Evolutionary conservation across 2,888 invertebrate genomes (phyloP).

Genomic region (Strigamia crassipes): DNA sequence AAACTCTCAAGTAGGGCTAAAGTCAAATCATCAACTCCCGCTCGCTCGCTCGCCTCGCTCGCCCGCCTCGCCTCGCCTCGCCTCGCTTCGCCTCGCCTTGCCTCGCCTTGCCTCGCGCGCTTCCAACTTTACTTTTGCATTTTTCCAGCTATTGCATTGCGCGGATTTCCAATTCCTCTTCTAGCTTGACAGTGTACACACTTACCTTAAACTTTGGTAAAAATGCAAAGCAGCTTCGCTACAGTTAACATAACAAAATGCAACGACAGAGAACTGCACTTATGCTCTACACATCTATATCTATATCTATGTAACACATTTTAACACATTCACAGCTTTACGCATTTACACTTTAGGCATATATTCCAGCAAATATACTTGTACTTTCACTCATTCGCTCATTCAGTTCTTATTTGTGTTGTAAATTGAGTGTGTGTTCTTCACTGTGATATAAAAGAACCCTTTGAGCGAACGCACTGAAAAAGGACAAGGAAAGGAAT

Average conservation of each 20-base stretch:
- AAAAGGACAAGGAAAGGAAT: constrained; percentile 44
- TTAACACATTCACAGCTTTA: not conserved
- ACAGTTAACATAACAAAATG: not conserved
- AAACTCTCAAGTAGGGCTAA: not conserved
- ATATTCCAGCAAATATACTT: not conserved
- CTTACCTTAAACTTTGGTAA: not conserved
- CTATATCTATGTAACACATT: too few species aligned
- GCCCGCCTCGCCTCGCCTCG: too few species aligned
- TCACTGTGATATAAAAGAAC: constrained; percentile 43
- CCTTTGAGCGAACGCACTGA: constrained; percentile 47
- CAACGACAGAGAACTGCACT: constrained; percentile 2
- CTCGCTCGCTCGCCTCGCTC: not conserved
- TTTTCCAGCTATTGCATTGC: not conserved
- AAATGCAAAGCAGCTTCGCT: not conserved
- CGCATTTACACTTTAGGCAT: constrained; percentile 10
- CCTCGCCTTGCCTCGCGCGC: too few species aligned
- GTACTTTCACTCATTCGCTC: constrained; percentile 39
- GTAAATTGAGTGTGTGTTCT: constrained; percentile 39
- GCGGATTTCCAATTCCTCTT: not conserved
- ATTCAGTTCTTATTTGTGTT: constrained; percentile 36
- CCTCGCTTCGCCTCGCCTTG: too few species aligned
- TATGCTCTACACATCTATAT: not conserved
- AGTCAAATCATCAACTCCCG: not conserved
- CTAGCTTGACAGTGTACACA: not conserved
- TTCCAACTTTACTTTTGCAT: not conserved